Evolutionary conservation across 2,113 vertebrate species (phyloP).

Genomic region (Illadopsis cleaveri): DNA sequence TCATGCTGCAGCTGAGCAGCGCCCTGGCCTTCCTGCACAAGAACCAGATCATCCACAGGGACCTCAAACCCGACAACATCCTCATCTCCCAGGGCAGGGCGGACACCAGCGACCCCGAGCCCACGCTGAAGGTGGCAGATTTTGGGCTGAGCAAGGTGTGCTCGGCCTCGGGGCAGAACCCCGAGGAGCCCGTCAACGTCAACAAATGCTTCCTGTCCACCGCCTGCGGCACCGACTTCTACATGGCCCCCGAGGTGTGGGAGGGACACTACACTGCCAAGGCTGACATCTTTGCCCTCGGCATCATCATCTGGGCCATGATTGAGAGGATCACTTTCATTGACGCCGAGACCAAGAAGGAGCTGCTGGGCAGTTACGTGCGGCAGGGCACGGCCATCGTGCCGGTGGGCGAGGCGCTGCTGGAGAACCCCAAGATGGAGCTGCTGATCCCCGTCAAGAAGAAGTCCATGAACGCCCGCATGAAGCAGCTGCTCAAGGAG

Average conservation of each 20-base stretch:
- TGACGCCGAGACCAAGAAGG: constrained; percentile 93
- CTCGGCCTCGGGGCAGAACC: constrained; percentile 84
- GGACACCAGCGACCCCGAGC: constrained; percentile 79
- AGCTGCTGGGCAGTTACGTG: constrained; percentile 92
- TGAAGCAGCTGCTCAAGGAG: constrained; percentile 94
- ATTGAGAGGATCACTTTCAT: constrained; percentile 94
- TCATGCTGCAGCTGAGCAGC: constrained; percentile 97
- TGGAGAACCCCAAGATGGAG: constrained; percentile 98
- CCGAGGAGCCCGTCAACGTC: constrained; percentile 90
- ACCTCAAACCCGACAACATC: constrained; percentile 98
- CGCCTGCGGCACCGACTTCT: constrained; percentile 95
- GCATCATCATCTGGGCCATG: constrained; percentile 98
- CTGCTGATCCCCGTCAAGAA: constrained; percentile 93
- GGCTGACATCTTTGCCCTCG: constrained; percentile 95
- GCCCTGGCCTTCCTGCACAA: constrained; percentile 96
- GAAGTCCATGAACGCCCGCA: constrained; percentile 91
- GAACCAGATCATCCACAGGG: constrained; percentile 95
- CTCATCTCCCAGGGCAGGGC: constrained; percentile 86
- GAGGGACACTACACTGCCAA: constrained; percentile 98
- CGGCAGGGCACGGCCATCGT: constrained; percentile 91
- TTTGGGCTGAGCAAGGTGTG: constrained; percentile 97
- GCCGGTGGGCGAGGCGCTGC: constrained; percentile 91
- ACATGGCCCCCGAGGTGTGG: constrained; percentile 98
- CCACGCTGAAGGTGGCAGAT: constrained; percentile 94
- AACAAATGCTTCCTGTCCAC: constrained; percentile 97